Percentiles rank a stretch among this genome's conserved stretches.
These are phyloP conservation scores for Tyto alba DNA, from an alignment of 2,113 vertebrate species.

Conservation along the genomic window DNA sequence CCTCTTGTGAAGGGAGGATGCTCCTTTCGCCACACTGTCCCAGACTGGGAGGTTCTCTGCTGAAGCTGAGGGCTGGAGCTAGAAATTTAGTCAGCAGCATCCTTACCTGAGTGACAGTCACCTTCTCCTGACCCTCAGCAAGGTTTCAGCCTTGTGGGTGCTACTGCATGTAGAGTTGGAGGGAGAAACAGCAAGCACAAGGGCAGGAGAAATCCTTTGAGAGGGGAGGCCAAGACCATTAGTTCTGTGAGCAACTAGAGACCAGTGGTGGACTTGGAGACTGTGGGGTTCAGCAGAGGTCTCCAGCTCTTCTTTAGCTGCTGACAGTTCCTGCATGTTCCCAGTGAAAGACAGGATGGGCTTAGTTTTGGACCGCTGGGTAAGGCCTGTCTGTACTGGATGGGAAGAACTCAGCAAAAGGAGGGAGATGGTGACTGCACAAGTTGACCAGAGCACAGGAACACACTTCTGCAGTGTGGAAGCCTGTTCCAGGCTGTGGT, in stretches of 20 bases:
- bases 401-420: background rate
- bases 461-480: background rate
- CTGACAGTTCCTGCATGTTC: background rate
- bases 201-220: background rate
- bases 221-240: background rate
- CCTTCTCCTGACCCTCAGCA: background rate
- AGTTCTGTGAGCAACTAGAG: background rate
- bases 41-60: background rate
- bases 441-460: background rate
- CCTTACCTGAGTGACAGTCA: background rate
- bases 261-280: background rate
- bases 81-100: background rate
- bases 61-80: background rate
- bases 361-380: background rate
- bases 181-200: background rate
- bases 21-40: background rate
- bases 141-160: background rate
- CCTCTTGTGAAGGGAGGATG: background rate
- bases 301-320: background rate
- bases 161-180: background rate
- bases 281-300: background rate
- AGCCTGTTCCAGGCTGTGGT: background rate
- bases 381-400: background rate
- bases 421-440: background rate
- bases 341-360: background rate